Evolutionary conservation across 2,888 invertebrate species (phyloP).

Genomic region (Drosophila diplacantha): DNA sequence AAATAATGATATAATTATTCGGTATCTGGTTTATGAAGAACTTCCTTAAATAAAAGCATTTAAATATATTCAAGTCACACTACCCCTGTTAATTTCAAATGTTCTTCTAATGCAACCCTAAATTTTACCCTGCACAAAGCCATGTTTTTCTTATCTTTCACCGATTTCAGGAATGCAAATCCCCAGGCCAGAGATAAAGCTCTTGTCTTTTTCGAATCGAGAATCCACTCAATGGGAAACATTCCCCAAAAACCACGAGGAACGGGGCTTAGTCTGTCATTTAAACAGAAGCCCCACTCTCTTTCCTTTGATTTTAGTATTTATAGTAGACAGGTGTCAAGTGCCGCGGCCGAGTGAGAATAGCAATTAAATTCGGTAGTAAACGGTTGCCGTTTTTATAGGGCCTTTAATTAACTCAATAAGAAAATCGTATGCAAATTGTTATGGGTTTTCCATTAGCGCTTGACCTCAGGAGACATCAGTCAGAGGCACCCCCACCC

Average conservation of each 20-base stretch:
- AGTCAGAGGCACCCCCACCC: constrained; percentile 9
- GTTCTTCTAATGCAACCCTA: not conserved
- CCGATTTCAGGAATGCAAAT: constrained; percentile 13
- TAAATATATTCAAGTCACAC: too few relatives aligned
- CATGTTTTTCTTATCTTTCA: constrained; percentile 8
- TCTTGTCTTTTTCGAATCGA: not conserved
- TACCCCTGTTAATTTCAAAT: not conserved
- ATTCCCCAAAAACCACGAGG: constrained; percentile 9
- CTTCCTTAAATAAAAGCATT: not conserved
- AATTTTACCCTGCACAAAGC: not conserved
- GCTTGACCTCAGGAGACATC: constrained; percentile 57
- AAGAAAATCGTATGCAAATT: constrained; percentile 52
- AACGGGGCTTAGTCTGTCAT: constrained; percentile 13
- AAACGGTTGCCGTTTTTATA: constrained; percentile 25
- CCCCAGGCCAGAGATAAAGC: constrained; percentile 13
- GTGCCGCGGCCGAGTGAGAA: constrained; percentile 11
- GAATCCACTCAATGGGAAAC: not conserved
- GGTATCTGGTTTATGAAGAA: too few relatives aligned
- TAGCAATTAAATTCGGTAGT: constrained; percentile 45
- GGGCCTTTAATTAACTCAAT: constrained; percentile 51
- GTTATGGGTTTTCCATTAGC: constrained; percentile 55
- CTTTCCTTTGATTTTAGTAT: not conserved
- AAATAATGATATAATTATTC: not conserved
- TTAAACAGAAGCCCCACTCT: constrained; percentile 9
- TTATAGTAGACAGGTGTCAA: constrained; percentile 49